Percentiles rank a stretch among this genome's conserved stretches.
Evolutionary conservation across 2,113 vertebrate genomes (phyloP).

Genomic region (Danio rerio): DNA sequence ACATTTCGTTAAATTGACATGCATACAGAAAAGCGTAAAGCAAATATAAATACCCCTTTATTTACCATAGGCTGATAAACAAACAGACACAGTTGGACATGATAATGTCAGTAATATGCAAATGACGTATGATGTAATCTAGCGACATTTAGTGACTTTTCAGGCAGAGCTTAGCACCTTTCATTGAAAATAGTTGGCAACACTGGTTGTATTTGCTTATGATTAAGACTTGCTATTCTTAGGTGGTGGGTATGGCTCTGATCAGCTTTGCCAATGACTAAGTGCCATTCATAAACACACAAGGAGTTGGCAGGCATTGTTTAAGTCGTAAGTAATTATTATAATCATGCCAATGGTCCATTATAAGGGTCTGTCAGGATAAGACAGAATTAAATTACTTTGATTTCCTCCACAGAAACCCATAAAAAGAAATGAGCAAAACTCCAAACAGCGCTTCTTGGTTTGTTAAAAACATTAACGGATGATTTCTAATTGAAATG

Average conservation of each 20-base stretch:
- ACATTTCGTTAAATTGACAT: too few relatives aligned
- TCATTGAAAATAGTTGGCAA: too few relatives aligned
- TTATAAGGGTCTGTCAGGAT: conserved; percentile 37
- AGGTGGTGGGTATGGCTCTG: conserved; percentile 1
- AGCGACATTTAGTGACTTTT: too few relatives aligned
- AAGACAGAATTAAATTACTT: conserved; percentile 16
- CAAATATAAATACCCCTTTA: too few relatives aligned
- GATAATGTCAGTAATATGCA: too few relatives aligned
- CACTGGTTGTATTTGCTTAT: not conserved
- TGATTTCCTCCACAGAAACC: conserved; percentile 14
- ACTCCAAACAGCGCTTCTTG: not conserved
- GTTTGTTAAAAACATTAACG: conserved; percentile 26
- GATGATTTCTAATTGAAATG: not conserved
- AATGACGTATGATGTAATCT: too few relatives aligned
- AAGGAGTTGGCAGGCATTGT: conserved; percentile 30
- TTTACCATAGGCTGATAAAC: too few relatives aligned
- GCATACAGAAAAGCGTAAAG: too few relatives aligned
- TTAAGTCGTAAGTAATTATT: conserved; percentile 40
- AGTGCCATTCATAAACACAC: conserved; percentile 35
- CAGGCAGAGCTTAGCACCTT: too few relatives aligned
- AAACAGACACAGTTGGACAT: too few relatives aligned
- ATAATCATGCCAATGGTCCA: conserved; percentile 22
- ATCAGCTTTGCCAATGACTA: conserved; percentile 36
- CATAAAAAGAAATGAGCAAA: not conserved
- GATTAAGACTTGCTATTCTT: conserved; percentile 11